Conservation (phyloP, 2,797 vertebrate species). For the Artibeus jamaicensis region DNA sequence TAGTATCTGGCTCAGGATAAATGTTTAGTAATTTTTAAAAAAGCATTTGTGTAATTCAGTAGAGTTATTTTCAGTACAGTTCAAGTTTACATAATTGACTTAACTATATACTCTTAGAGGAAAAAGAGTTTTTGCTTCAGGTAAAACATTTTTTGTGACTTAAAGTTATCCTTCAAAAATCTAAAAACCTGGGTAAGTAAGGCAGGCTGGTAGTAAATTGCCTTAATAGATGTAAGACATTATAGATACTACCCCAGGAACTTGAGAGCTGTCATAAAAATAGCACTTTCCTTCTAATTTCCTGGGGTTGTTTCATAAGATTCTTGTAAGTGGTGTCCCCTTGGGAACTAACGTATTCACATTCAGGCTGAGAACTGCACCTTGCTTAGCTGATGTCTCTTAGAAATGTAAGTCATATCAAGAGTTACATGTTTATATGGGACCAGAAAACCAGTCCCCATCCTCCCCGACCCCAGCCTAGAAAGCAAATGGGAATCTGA, state of each 20-base stretch:
- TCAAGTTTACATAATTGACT: constrained; percentile 16
- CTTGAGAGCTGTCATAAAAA: constrained; percentile 55
- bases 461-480: not conserved
- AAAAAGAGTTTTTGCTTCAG: constrained; percentile 3
- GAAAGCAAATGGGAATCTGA: not conserved
- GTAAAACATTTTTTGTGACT: constrained; percentile 52
- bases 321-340: not conserved
- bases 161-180: constrained; percentile 49
- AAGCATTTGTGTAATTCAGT: not conserved
- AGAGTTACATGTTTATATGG: not conserved
- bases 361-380: not conserved
- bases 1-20: not conserved
- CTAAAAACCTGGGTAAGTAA: constrained; percentile 2
- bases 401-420: constrained; percentile 46
- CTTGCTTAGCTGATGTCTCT: constrained; percentile 20
- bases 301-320: constrained; percentile 54
- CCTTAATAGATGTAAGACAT: constrained; percentile 36
- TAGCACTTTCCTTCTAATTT: constrained; percentile 53
- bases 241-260: constrained; percentile 7
- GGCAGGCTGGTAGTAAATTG: not conserved
- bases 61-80: not conserved
- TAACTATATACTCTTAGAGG: not conserved
- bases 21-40: not conserved
- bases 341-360: constrained; percentile 39
- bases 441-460: not conserved